Evolutionary conservation across 2,113 vertebrate genomes (phyloP).

Genomic region (Brachyistius frenatus): DNA sequence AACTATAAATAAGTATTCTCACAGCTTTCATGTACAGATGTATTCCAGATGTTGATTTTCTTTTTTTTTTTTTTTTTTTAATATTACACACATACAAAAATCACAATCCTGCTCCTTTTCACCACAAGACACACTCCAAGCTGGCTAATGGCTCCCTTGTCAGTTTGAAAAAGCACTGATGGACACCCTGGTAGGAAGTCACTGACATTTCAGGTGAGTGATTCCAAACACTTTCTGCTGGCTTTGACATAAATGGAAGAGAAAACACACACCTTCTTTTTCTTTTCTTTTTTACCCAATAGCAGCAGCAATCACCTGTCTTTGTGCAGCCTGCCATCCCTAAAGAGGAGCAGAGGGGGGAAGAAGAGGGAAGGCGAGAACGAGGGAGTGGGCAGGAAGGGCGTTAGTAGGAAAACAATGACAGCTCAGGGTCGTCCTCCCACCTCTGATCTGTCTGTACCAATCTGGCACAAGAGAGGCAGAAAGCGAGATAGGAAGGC

Average conservation of each 20-base stretch:
- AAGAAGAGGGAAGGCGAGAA: constrained; percentile 4
- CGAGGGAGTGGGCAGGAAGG: constrained; percentile 37
- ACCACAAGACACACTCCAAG: constrained; percentile 25
- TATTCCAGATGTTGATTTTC: constrained; percentile 42
- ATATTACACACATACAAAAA: not conserved
- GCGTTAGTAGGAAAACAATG: constrained; percentile 69
- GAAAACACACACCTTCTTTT: constrained; percentile 1
- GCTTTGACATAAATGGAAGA: constrained; percentile 59
- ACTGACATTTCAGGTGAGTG: constrained; percentile 74
- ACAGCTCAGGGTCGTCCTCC: constrained; percentile 74
- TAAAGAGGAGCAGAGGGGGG: constrained; percentile 37
- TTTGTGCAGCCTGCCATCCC: constrained; percentile 44
- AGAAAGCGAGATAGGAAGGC: constrained; percentile 53
- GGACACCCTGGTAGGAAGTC: constrained; percentile 63
- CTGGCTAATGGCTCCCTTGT: constrained; percentile 65
- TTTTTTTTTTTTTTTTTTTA: not conserved
- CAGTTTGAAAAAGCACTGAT: constrained; percentile 61
- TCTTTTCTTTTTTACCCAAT: constrained; percentile 5
- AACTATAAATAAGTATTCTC: constrained; percentile 52
- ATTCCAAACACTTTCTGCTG: constrained; percentile 66
- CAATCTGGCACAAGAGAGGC: constrained; percentile 61
- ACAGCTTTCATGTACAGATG: constrained; percentile 51
- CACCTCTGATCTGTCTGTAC: constrained; percentile 65
- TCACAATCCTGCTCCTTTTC: constrained; percentile 22
- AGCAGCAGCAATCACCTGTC: constrained; percentile 54